phyloP scores from a whole-genome alignment of 2,888 invertebrate genomes.

The Xestia rhomboidea region DNA sequence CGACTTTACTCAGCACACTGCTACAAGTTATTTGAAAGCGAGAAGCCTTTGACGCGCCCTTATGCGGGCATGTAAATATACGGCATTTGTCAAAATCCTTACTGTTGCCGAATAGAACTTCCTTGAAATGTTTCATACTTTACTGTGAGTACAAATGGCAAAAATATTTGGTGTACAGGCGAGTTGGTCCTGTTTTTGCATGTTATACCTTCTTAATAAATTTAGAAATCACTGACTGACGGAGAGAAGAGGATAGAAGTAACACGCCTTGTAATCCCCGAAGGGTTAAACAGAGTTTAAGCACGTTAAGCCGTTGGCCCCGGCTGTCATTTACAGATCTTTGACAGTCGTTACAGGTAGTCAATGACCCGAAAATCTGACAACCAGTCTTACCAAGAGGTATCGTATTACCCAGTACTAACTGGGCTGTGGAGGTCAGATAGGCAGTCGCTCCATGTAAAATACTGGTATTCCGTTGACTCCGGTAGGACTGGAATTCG shows the following conservation, averaged over 20 bases:
- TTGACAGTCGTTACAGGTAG: no score
- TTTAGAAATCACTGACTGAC: neutral
- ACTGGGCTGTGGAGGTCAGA: neutral
- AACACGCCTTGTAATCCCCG: no score
- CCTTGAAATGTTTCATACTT: slow-evolving; percentile 11
- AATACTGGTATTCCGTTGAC: neutral
- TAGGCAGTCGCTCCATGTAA: neutral
- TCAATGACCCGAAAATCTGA: no score
- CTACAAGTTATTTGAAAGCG: slow-evolving; percentile 36
- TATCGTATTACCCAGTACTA: no score
- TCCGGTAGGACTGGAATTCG: neutral
- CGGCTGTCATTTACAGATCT: no score
- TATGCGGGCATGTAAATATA: slow-evolving; percentile 48
- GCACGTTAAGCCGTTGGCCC: no score
- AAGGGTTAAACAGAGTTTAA: no score
- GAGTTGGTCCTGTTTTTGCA: neutral
- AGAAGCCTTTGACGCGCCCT: slow-evolving; percentile 37
- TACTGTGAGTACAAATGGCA: slow-evolving; percentile 1
- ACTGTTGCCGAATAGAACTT: slow-evolving; percentile 22
- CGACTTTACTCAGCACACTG: slow-evolving; percentile 8
- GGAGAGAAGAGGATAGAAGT: neutral
- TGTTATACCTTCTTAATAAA: neutral
- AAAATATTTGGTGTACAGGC: neutral
- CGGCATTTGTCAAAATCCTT: slow-evolving; percentile 36
- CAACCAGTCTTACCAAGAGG: no score